Evolutionary conservation across 2,113 vertebrate genomes (phyloP).

Genomic region (Pangasianodon gigas): DNA sequence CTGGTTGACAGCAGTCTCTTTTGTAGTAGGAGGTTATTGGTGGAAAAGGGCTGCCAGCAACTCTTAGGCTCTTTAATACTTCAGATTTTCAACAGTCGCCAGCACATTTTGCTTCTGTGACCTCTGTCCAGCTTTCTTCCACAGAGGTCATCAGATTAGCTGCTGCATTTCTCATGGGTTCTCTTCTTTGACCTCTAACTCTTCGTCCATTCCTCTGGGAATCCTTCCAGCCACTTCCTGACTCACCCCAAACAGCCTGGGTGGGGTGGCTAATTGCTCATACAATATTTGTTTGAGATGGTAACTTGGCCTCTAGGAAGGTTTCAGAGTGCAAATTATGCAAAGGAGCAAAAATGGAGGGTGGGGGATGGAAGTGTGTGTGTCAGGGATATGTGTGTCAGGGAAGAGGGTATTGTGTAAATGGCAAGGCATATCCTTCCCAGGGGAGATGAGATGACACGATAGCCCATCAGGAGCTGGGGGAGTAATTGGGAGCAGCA

Average conservation of each 20-base stretch:
- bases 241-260: constrained; percentile 22
- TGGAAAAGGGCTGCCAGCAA: neutral
- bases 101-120: neutral
- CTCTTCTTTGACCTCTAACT: neutral
- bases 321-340: constrained; percentile 48
- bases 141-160: constrained; percentile 8
- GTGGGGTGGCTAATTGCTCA: constrained; percentile 42
- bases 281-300: constrained; percentile 39
- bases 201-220: constrained; percentile 12
- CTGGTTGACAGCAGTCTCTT: neutral
- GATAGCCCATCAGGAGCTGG: constrained; percentile 42
- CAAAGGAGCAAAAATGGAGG: constrained; percentile 11
- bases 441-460: constrained; percentile 47
- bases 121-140: constrained; percentile 18
- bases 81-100: neutral
- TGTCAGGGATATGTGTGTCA: neutral
- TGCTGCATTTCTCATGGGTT: neutral
- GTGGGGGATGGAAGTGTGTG: neutral
- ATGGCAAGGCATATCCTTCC: constrained; percentile 2
- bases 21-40: neutral
- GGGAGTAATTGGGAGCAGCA: constrained; percentile 54
- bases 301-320: constrained; percentile 39
- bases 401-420: neutral
- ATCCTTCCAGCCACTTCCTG: constrained; percentile 14
- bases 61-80: neutral